Evolutionary conservation across 1,140 invertebrate genomes (phyloP).

Genomic region (Harpegnathos saltator): DNA sequence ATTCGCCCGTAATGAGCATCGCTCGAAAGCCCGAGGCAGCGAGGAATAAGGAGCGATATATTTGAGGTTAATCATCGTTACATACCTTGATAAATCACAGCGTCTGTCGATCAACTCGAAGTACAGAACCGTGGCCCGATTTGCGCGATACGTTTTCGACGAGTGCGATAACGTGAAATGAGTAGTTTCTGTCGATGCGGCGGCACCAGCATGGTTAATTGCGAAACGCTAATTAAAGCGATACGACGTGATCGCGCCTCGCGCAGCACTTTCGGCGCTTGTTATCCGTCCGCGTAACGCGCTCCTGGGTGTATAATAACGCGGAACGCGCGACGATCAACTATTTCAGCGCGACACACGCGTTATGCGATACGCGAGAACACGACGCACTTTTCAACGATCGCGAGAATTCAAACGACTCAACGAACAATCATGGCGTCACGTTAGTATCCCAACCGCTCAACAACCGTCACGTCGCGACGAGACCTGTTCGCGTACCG

Average conservation of each 20-base stretch:
- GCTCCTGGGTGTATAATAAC: not conserved
- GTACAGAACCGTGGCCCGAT: not conserved
- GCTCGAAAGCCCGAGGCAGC: too few relatives aligned
- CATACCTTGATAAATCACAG: too few relatives aligned
- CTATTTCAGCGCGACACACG: not conserved
- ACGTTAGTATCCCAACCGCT: too few relatives aligned
- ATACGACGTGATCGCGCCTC: constrained; percentile 11
- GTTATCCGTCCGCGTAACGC: not conserved
- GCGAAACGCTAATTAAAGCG: constrained; percentile 11
- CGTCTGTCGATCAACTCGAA: not conserved
- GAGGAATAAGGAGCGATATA: too few relatives aligned
- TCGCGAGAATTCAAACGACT: not conserved
- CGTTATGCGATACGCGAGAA: not conserved
- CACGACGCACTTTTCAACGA: not conserved
- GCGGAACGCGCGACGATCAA: not conserved
- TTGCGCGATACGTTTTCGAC: not conserved
- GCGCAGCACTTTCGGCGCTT: not conserved
- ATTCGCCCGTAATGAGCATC: too few relatives aligned
- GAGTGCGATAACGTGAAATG: not conserved
- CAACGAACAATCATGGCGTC: too few relatives aligned
- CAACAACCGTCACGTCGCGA: too few relatives aligned
- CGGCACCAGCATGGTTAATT: constrained; percentile 6
- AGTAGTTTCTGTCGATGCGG: not conserved
- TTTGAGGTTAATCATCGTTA: too few relatives aligned
- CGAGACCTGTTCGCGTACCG: not conserved